A percentile compares a stretch with the other conserved stretches of the same genome.
phyloP scores from a whole-genome alignment of 92 coral and sea anemone genomes.

The Palythoa grandis region DNA sequence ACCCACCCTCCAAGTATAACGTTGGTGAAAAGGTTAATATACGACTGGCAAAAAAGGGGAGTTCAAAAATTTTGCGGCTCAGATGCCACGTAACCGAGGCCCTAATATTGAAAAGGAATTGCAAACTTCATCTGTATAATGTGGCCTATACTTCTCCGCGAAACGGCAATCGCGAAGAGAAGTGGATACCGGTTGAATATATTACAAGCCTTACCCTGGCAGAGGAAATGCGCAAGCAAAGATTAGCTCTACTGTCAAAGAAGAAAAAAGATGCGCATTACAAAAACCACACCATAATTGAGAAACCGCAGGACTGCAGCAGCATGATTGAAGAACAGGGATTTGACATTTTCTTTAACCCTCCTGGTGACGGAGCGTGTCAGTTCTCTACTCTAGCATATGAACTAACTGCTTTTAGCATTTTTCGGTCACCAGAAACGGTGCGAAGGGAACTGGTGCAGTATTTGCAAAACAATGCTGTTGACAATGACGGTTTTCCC shows the following conservation, averaged over 20 bases:
- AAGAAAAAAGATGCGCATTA: slow-evolving; percentile 29
- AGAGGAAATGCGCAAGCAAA: slow-evolving; percentile 56
- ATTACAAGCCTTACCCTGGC: slow-evolving; percentile 57
- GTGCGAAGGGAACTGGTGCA: slow-evolving; percentile 42
- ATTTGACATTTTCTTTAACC: not conserved
- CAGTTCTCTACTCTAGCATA: slow-evolving; percentile 62
- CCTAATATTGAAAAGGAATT: slow-evolving; percentile 46
- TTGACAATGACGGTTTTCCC: slow-evolving; percentile 49
- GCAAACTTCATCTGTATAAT: slow-evolving; percentile 5
- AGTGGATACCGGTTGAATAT: slow-evolving; percentile 59
- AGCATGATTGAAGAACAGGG: not conserved
- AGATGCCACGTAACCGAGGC: slow-evolving; percentile 53
- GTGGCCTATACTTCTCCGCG: slow-evolving; percentile 54
- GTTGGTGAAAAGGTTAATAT: slow-evolving; percentile 50
- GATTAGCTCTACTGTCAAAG: slow-evolving; percentile 45
- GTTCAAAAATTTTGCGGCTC: slow-evolving; percentile 43
- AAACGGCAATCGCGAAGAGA: slow-evolving; percentile 34
- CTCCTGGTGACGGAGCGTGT: slow-evolving; percentile 17
- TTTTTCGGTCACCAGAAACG: slow-evolving; percentile 48
- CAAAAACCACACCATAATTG: not conserved
- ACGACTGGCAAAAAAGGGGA: slow-evolving; percentile 56
- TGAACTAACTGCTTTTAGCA: slow-evolving; percentile 36
- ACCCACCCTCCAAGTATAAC: slow-evolving; percentile 28
- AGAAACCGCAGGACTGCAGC: slow-evolving; percentile 32
- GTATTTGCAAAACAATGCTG: slow-evolving; percentile 36